These are phyloP conservation scores for Oryzias dopingdopingensis DNA, from an alignment of 2,797 vertebrate species.

Conservation along the genomic window DNA sequence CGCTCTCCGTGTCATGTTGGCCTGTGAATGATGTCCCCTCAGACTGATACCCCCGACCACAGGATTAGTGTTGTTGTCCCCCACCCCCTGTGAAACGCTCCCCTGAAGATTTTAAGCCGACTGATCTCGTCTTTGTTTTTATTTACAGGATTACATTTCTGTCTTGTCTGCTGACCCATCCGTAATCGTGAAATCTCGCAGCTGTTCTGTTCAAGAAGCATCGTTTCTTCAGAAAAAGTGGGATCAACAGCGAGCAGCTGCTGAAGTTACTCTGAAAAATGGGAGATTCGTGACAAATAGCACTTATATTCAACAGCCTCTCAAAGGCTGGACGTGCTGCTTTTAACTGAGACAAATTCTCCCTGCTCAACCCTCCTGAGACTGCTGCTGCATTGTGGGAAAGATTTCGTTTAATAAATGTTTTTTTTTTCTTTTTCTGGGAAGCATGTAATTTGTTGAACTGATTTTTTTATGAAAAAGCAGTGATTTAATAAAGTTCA, in stretches of 20 bases:
- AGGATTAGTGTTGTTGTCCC: slow-evolving; percentile 49
- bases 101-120: slow-evolving; percentile 33
- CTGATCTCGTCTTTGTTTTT: slow-evolving; percentile 41
- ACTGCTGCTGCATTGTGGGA: slow-evolving; percentile 6
- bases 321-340: slow-evolving; percentile 24
- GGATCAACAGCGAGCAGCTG: slow-evolving; percentile 28
- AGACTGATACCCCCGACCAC: slow-evolving; percentile 22
- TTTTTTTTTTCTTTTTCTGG: background rate
- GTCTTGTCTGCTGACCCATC: slow-evolving; percentile 19
- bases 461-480: too few species aligned
- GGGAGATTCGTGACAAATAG: slow-evolving; percentile 33
- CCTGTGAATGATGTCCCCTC: slow-evolving; percentile 49
- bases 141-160: slow-evolving; percentile 27
- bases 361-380: slow-evolving; percentile 21
- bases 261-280: slow-evolving; percentile 36
- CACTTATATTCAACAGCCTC: slow-evolving; percentile 39
- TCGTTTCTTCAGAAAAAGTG: slow-evolving; percentile 13
- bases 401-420: background rate
- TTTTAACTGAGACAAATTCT: slow-evolving; percentile 42
- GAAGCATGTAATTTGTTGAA: too few species aligned
- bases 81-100: slow-evolving; percentile 35
- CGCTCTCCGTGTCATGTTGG: slow-evolving; percentile 35
- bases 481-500: too few species aligned
- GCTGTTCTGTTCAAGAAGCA: slow-evolving; percentile 18
- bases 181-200: slow-evolving; percentile 23